Evolutionary conservation across 2,888 invertebrate genomes (phyloP).

Genomic region (Tolmerus cingulatus): DNA sequence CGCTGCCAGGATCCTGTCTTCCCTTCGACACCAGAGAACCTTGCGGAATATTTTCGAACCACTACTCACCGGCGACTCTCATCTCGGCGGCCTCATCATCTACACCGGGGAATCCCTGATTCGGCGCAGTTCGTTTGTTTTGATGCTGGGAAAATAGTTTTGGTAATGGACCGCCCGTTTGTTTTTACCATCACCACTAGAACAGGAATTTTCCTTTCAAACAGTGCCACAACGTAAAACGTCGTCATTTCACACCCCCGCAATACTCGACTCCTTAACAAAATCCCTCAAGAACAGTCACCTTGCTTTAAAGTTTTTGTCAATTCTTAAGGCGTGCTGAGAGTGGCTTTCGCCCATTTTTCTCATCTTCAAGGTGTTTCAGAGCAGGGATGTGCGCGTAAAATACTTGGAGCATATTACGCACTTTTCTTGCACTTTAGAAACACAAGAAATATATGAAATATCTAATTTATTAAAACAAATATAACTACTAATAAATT

Average conservation of each 20-base stretch:
- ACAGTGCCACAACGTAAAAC: neutral
- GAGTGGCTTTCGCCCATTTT: neutral
- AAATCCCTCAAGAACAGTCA: neutral
- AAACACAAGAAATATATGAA: neutral
- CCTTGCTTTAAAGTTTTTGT: neutral
- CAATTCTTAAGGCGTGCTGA: neutral
- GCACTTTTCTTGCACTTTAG: neutral
- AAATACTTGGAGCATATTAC: neutral
- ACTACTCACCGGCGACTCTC: neutral
- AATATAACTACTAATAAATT: neutral
- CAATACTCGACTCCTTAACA: neutral
- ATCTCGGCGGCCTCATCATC: neutral
- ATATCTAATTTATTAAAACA: neutral
- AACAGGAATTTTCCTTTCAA: neutral
- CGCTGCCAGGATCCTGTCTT: neutral
- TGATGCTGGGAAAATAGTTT: conserved; percentile 33
- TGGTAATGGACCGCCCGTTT: conserved; percentile 3
- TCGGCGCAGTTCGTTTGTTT: conserved; percentile 45
- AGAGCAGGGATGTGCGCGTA: neutral
- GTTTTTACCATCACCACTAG: conserved; percentile 9
- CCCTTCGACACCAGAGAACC: conserved; percentile 14
- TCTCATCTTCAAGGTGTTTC: neutral
- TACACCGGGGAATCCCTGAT: neutral
- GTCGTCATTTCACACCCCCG: neutral
- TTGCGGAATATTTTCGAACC: conserved; percentile 23